Evolutionary conservation across 2,113 vertebrate genomes (phyloP).

Genomic region (Nettapus auritus): DNA sequence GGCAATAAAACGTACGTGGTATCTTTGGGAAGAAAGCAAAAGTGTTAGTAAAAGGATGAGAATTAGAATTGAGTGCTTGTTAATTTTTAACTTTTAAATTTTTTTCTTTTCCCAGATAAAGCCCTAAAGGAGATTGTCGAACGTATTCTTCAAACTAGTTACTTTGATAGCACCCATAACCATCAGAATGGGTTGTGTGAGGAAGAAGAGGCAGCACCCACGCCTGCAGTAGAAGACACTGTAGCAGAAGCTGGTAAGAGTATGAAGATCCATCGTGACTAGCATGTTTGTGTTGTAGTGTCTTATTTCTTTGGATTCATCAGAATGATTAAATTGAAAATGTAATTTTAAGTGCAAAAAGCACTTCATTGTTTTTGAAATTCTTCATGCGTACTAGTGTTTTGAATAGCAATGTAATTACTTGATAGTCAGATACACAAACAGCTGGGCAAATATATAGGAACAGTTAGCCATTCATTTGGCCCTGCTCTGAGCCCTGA

Average conservation of each 20-base stretch:
- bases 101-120: slow-evolving; percentile 83
- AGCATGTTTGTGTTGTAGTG: neutral
- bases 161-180: slow-evolving; percentile 91
- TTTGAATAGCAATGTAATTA: neutral
- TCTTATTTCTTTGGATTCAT: neutral
- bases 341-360: neutral
- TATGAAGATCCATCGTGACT: neutral
- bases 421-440: neutral
- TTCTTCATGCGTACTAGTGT: neutral
- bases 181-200: slow-evolving; percentile 94
- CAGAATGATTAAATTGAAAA: neutral
- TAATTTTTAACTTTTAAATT: neutral
- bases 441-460: neutral
- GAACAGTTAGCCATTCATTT: neutral
- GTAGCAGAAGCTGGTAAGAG: slow-evolving; percentile 87
- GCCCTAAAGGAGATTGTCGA: slow-evolving; percentile 89
- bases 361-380: neutral
- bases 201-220: slow-evolving; percentile 79
- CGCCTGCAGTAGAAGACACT: slow-evolving; percentile 78
- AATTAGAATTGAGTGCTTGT: neutral
- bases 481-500: neutral
- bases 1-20: fast-evolving
- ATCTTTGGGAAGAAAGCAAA: neutral
- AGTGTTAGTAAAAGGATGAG: neutral
- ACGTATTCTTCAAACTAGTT: slow-evolving; percentile 90